Base-by-base conservation (phyloP, 2,888 invertebrate genomes). In the Priocnemis perturbator region DNA sequence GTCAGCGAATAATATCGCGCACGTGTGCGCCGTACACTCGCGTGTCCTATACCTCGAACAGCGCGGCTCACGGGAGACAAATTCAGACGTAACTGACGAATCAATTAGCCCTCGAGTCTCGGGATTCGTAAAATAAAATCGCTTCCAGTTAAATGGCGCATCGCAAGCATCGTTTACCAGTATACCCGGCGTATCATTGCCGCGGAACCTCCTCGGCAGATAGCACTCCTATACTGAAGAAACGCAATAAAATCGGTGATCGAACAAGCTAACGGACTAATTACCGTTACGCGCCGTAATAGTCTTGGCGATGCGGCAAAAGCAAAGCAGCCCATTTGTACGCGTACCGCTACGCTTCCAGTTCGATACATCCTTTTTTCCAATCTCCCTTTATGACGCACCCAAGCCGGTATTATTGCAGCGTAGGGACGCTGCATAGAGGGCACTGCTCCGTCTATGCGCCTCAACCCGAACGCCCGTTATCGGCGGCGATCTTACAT, bases 81-180 rank as follows among this genome's bases (percentile, higher is more conserved):
- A 47, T 66, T 71, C 68, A 64, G 19, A 17, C 3, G 23, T 58
- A 52, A 50, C 64, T 55, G 57, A 78, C 60, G 72, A 75, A 73
- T 78, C 74, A 77, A 77, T 78, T 78, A 78, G 64, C 52, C 37
- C 58, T 47, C 20, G 60, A 50, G 60, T n/a, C n/a, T 15, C 53
- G 53, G 26, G 48, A 4, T 64, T 56, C 59, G 57, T 64, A 64
- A 65, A 71, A 70, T 63, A 56, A 67, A 74, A 72, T 72, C 57
- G 48, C 37, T 26, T 7, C 26, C 64, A 59, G 63, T 70, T 55
- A 20, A 45, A 17, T 47, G 59, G 44, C 57, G 53, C 26, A 30
- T 57, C n/a, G n/a, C n/a, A n/a, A n/a, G n/a, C n/a, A n/a, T n/a
- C n/a, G n/a, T n/a, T n/a, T n/a, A n/a, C n/a, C n/a, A n/a, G n/a